Evolutionary conservation across 2,113 vertebrate genomes (phyloP), one percentile per base, ranked within the genome.

Genomic region (Anoura caudifer): DNA sequence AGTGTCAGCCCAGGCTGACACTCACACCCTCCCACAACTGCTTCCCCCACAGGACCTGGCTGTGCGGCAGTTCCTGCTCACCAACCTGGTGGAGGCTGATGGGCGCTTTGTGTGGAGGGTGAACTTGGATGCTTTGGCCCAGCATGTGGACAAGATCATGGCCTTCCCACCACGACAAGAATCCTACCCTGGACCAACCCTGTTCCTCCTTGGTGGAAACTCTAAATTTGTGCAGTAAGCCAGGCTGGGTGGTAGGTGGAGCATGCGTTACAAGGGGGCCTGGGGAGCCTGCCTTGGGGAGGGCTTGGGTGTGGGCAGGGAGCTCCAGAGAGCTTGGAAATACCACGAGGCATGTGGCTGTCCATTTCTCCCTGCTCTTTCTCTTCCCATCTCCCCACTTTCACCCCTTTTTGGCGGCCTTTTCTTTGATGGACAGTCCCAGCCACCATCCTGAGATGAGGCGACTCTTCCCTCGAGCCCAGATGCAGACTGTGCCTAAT

Each of bases 161-260:
- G 98, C 98, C 95, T 99, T 99, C 96, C 99, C 99, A 0, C 15
- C 52, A 12, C 99, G 98, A 94, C 95, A 98, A 80, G 96, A 96
- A 2, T 89, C 98, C 0, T 99, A 99, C 82, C 91, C 98, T 0
- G 99, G 99, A 15, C 99, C 99, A 5, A 96, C 99, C 0, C 99
- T 99, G 91, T 99, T 99, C 91, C 93, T 99, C 80, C 99, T 98
- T n/a, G 99, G 99, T 72, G 99, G 99, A 20, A 98, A 99, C 33
- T 99, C 99, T 0, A 97, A 98, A 14, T 99, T 99, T 13, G 99
- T 99, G 97, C 99, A 98, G 99, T 99, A 98, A 97, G 96, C 61
- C 43, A 61, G 65, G 61, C 85, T 0, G 0, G 5, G 38, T 8
- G 45, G 26, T 0, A 31, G 59, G 75, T 45, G 10, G 36, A 22